Percentiles rank a stretch among this genome's conserved stretches.
Evolutionary conservation across 2,888 invertebrate species (phyloP).

Genomic region (Megamerina dolium): DNA sequence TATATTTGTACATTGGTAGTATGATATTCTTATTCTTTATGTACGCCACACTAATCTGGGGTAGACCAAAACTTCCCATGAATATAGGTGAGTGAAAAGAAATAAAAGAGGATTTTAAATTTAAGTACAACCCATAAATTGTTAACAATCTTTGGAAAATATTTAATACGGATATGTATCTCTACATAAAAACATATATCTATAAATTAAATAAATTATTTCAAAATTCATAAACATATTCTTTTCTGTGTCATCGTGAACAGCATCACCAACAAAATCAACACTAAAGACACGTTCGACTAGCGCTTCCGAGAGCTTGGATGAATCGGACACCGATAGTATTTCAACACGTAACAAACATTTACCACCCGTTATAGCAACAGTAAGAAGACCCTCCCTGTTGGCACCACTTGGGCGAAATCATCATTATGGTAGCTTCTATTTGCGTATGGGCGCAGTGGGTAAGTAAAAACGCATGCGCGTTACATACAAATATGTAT

Average conservation of each 20-base stretch:
- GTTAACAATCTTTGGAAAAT: no score
- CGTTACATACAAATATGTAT: no score
- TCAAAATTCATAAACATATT: no score
- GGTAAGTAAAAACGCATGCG: constrained; percentile 64
- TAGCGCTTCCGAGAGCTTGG: constrained; percentile 55
- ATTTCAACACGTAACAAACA: constrained; percentile 42
- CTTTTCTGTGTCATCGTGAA: no score
- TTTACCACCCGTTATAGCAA: constrained; percentile 49
- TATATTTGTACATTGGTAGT: constrained; percentile 80
- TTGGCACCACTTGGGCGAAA: constrained; percentile 53
- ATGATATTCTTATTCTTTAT: constrained; percentile 80
- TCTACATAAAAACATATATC: no score
- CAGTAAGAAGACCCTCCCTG: constrained; percentile 51
- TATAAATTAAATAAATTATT: no score
- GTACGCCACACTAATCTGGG: constrained; percentile 71
- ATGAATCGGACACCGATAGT: constrained; percentile 53
- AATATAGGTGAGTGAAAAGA: constrained; percentile 53
- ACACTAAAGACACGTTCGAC: constrained; percentile 35
- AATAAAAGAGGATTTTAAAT: neutral
- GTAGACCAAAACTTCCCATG: constrained; percentile 54
- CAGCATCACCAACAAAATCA: constrained; percentile 44
- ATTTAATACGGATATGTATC: no score
- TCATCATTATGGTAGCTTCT: constrained; percentile 87
- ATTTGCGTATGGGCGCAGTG: constrained; percentile 87
- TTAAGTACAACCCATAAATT: no score